Evolutionary conservation across 2,888 invertebrate genomes (phyloP), one percentile per base, ranked within the genome.

Genomic region (Melinopterus prodromus): DNA sequence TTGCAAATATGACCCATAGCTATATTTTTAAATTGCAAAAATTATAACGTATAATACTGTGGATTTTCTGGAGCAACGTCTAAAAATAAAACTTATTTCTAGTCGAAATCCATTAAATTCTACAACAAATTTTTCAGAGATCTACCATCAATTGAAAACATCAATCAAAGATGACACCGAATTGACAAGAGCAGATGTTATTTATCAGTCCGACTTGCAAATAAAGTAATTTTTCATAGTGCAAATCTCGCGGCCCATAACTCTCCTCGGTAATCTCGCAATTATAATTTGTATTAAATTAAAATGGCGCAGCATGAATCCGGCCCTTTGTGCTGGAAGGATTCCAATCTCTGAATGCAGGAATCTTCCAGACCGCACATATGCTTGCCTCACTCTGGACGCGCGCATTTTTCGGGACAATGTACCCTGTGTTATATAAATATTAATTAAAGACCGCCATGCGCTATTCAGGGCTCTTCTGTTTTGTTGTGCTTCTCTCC

Each of bases 341-440:
- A 53, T 53, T 53, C 53, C 53, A 12, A 53, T 53, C 53, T 53
- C 53, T 53, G 53, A 53, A 53, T 53, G 53, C 53, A 53, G 53
- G 5, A 53, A 12, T 53, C 53, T 53, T 53, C 53, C 7, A 53
- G 53, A 53, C 12, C 53, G 53, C 53, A 53, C 53, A 53, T 53
- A 53, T 53, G 53, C 53, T 53, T 12, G 53, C 9, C 53, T 53
- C 9, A 1, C 53, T 53, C 53, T 53, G 53, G 53, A 53, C 53
- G 53, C 53, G 53, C 53, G 53, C 53, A 53, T 78, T 38, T 53
- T 53, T 53, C 16, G 16, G 38, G 69, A 78, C 78, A 78, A 78
- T 78, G 78, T 38, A n/a, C 72, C 26, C 75, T 69, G 70, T 80
- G 77, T 80, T 80, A 80, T 77, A 80, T 80, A 80, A 77, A 80